Evolutionary conservation across 1,140 invertebrate species (phyloP).

Genomic region (Drosophila nigrodunni): DNA sequence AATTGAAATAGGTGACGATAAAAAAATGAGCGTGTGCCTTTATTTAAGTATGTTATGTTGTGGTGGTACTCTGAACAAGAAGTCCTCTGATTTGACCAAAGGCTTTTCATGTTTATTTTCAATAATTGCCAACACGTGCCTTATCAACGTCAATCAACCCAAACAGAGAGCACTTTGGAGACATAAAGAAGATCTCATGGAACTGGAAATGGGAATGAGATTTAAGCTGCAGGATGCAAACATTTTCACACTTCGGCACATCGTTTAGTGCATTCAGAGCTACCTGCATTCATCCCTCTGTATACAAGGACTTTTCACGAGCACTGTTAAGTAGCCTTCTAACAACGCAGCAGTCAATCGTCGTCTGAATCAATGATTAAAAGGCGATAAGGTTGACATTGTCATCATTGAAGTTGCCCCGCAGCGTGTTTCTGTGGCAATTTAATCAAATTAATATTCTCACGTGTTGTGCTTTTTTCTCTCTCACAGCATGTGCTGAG

Average conservation of each 20-base stretch:
- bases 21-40: too few species aligned
- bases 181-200: background rate
- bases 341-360: slow-evolving; percentile 22
- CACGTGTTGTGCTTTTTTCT: slow-evolving; percentile 68
- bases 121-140: slow-evolving; percentile 81
- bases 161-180: slow-evolving; percentile 44
- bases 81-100: slow-evolving; percentile 63
- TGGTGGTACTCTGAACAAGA: slow-evolving; percentile 53
- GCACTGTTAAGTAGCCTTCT: slow-evolving; percentile 60
- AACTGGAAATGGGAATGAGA: slow-evolving; percentile 12
- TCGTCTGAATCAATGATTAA: slow-evolving; percentile 35
- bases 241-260: slow-evolving; percentile 77
- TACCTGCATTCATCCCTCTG: slow-evolving; percentile 57
- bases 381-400: slow-evolving; percentile 57
- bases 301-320: slow-evolving; percentile 14
- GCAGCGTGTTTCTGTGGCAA: slow-evolving; percentile 74
- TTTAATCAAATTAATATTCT: slow-evolving; percentile 83
- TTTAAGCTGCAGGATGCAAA: slow-evolving; percentile 38
- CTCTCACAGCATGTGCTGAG: slow-evolving; percentile 46
- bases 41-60: background rate
- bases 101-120: slow-evolving; percentile 75
- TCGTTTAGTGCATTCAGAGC: slow-evolving; percentile 69
- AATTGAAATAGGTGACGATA: too few species aligned
- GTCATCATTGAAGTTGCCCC: slow-evolving; percentile 38
- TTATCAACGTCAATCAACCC: slow-evolving; percentile 80